Evolutionary conservation across 2,888 invertebrate species (phyloP).

Genomic region (Cosmorhoe ocellata): DNA sequence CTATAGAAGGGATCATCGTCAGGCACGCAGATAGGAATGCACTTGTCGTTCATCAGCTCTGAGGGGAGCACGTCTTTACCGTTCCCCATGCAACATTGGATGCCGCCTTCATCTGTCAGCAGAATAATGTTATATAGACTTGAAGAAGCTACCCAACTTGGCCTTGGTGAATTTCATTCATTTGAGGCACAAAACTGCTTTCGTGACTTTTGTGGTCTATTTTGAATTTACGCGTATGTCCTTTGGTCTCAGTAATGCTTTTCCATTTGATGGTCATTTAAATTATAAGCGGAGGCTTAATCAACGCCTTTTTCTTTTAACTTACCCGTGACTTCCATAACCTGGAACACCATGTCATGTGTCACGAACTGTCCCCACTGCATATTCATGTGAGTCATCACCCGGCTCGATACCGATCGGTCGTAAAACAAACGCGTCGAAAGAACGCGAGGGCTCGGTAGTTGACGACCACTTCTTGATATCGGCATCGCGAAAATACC

Average conservation of each 20-base stretch:
- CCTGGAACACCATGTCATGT: constrained; percentile 85
- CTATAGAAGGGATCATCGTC: constrained; percentile 79
- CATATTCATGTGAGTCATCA: constrained; percentile 84
- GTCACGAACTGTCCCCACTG: constrained; percentile 89
- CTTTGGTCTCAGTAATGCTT: neutral
- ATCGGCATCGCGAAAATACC: constrained; percentile 79
- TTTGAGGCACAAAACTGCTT: too few relatives aligned
- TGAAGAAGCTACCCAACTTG: neutral
- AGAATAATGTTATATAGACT: neutral
- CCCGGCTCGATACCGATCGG: constrained; percentile 70
- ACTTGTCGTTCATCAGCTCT: constrained; percentile 80
- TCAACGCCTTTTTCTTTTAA: too few relatives aligned
- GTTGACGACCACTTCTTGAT: constrained; percentile 73
- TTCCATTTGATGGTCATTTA: too few relatives aligned
- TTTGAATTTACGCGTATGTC: neutral
- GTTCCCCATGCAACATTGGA: constrained; percentile 77
- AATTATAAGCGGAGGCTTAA: too few relatives aligned
- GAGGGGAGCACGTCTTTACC: constrained; percentile 67
- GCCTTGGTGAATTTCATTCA: too few relatives aligned
- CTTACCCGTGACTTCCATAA: constrained; percentile 82
- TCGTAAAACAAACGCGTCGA: constrained; percentile 84
- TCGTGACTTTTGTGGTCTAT: neutral
- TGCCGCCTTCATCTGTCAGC: constrained; percentile 69
- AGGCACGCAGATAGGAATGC: constrained; percentile 82
- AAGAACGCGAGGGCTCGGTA: constrained; percentile 85